A percentile compares a stretch with the other conserved stretches of the same genome.
These are phyloP conservation scores for Albula glossodonta DNA, from an alignment of 2,113 vertebrate species.

Conservation along the genomic window DNA sequence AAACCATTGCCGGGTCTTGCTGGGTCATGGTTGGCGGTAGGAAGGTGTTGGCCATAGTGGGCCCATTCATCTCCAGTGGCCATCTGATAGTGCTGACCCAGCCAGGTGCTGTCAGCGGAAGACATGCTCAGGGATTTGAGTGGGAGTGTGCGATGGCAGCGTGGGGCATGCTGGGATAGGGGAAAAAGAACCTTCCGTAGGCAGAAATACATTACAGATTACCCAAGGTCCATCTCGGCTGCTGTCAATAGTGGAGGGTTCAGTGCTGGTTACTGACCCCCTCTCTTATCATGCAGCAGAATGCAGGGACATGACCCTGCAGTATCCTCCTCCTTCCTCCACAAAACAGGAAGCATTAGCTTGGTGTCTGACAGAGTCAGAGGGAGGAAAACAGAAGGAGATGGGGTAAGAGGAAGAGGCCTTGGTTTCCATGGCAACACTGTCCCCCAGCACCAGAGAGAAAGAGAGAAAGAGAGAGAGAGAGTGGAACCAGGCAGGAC, in stretches of 20 bases:
- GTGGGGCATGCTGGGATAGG: not conserved
- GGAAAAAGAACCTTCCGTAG: not conserved
- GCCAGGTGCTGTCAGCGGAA: not conserved
- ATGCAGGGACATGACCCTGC: not conserved
- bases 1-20: not conserved
- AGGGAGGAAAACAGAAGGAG: not conserved
- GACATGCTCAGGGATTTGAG: not conserved
- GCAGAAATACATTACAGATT: not conserved
- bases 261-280: not conserved
- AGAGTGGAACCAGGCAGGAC: not conserved
- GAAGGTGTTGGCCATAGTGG: not conserved
- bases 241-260: not conserved
- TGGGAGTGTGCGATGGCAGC: too few relatives aligned
- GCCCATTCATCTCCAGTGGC: conserved; percentile 33
- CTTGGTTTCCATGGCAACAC: not conserved
- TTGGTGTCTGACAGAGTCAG: not conserved
- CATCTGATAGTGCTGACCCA: conserved; percentile 31
- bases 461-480: not conserved
- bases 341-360: not conserved
- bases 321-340: not conserved
- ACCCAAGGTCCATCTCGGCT: too few relatives aligned
- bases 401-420: not conserved
- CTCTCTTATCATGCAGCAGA: not conserved
- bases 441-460: not conserved
- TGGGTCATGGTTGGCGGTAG: not conserved